phyloP scores from a whole-genome alignment of 2,888 invertebrate genomes.

The Stegana nigrithorax region DNA sequence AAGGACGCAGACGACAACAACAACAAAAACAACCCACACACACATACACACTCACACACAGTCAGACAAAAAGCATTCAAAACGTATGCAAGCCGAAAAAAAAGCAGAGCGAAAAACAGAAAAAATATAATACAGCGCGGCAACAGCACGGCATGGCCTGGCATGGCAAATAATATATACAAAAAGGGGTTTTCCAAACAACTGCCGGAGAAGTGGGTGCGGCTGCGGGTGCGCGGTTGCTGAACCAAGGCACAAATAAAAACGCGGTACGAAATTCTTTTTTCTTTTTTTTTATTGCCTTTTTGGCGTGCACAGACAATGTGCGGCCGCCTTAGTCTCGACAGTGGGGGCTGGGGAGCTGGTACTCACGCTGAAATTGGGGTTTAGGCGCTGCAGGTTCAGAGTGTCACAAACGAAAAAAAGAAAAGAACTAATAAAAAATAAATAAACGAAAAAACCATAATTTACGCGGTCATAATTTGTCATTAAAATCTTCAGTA shows the following conservation, averaged over 20 bases:
- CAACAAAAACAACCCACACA: too few relatives aligned
- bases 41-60: conserved; percentile 18
- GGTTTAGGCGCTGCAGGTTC: too few relatives aligned
- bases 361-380: too few relatives aligned
- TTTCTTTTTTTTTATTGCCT: conserved; percentile 58
- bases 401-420: too few relatives aligned
- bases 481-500: conserved; percentile 64
- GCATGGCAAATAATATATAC: neutral
- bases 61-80: neutral
- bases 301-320: conserved; percentile 47
- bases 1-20: neutral
- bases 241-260: conserved; percentile 52
- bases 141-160: too few relatives aligned
- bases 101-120: neutral
- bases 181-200: neutral
- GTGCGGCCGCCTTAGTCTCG: too few relatives aligned
- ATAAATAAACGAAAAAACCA: conserved; percentile 47
- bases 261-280: conserved; percentile 61
- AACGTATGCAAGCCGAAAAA: neutral
- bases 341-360: too few relatives aligned
- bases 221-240: neutral
- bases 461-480: conserved; percentile 66
- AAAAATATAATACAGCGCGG: too few relatives aligned
- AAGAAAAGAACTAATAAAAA: conserved; percentile 28
- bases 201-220: neutral